Evolutionary conservation across 2,888 invertebrate species (phyloP).

Genomic region (Philhelius pedissequus): DNA sequence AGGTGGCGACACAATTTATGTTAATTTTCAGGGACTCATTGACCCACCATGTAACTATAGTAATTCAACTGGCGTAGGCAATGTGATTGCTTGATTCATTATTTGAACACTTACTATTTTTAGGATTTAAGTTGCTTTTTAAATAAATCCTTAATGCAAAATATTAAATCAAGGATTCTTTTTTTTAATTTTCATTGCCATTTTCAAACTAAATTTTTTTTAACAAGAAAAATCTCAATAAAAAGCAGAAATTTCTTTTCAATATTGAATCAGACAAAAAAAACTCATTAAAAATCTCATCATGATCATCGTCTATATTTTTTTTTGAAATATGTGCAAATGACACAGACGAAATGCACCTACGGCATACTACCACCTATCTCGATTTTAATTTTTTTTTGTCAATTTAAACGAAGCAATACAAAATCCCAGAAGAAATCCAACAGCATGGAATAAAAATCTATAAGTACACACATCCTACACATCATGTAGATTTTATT

Average conservation of each 20-base stretch:
- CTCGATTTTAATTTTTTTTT: neutral
- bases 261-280: neutral
- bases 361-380: slow-evolving; percentile 6
- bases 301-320: slow-evolving; percentile 13
- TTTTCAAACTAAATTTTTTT: neutral
- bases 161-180: neutral
- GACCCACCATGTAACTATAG: too few species aligned
- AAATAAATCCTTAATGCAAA: neutral
- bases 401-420: neutral
- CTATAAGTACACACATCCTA: neutral
- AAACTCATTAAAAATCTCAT: slow-evolving; percentile 43
- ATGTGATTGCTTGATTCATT: too few species aligned
- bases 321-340: slow-evolving; percentile 27
- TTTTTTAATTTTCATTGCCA: neutral
- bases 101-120: too few species aligned
- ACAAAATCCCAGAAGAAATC: slow-evolving; percentile 4
- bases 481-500: neutral
- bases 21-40: too few species aligned
- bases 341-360: slow-evolving; percentile 32
- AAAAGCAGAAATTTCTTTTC: neutral
- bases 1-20: too few species aligned
- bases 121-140: too few species aligned
- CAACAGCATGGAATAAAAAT: slow-evolving; percentile 4
- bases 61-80: too few species aligned
- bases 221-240: neutral